Conservation (phyloP, 2,888 invertebrate genomes). For the Eristalis pertinax region DNA sequence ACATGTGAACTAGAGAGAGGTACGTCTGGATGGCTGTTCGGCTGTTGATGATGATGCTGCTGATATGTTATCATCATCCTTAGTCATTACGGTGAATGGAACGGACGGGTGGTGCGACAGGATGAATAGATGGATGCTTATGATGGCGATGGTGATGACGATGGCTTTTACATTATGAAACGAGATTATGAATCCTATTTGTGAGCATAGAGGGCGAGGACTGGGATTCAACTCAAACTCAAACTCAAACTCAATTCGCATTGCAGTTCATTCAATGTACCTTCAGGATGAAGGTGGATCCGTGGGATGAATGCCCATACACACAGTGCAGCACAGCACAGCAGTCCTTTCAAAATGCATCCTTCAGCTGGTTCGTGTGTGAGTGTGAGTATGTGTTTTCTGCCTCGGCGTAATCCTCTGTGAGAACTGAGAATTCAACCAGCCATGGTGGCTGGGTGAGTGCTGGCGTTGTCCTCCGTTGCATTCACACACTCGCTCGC, state of each 20-base stretch:
- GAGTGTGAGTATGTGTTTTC: not conserved
- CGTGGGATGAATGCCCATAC: conserved; percentile 21
- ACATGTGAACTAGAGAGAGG: conserved; percentile 42
- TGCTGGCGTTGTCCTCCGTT: conserved; percentile 40
- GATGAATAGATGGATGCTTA: conserved; percentile 41
- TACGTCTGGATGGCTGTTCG: not conserved
- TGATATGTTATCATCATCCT: conserved; percentile 70
- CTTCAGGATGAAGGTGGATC: conserved; percentile 4
- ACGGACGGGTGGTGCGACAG: not conserved
- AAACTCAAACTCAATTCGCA: conserved; percentile 66
- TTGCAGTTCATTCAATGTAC: conserved; percentile 28
- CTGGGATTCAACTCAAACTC: conserved; percentile 60
- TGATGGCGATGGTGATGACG: conserved; percentile 59
- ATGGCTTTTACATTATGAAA: conserved; percentile 71
- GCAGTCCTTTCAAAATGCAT: conserved; percentile 41
- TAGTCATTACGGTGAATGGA: conserved; percentile 64
- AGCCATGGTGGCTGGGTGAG: conserved; percentile 10
- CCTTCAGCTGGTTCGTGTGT: not conserved
- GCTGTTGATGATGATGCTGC: conserved; percentile 47
- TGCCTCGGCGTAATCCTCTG: conserved; percentile 48
- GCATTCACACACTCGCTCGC: conserved; percentile 30
- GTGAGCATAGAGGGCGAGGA: conserved; percentile 33
- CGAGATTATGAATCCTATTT: conserved; percentile 70
- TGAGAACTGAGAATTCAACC: conserved; percentile 56
- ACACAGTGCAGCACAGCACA: conserved; percentile 3